A percentile compares a stretch with the other conserved stretches of the same genome.
Conservation (phyloP, 1,140 invertebrate species). For the Drosophila lacertosa region DNA sequence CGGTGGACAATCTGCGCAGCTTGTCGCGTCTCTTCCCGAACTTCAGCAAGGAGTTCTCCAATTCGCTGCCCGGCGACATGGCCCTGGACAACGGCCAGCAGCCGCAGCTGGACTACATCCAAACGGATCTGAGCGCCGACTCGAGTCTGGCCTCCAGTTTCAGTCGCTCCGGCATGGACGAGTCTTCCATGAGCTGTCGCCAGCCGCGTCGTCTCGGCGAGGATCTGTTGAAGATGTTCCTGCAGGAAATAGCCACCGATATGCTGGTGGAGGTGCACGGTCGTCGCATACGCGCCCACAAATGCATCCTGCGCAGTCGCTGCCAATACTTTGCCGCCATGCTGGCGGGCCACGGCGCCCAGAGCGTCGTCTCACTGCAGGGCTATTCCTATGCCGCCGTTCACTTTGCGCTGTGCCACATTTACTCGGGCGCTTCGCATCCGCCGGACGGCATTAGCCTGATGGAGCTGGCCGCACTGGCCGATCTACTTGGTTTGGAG, state of each 20-base stretch:
- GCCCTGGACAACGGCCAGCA: slow-evolving; percentile 52
- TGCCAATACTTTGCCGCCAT: slow-evolving; percentile 96
- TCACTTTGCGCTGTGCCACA: slow-evolving; percentile 95
- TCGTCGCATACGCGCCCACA: slow-evolving; percentile 92
- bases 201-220: slow-evolving; percentile 89
- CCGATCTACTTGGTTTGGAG: slow-evolving; percentile 94
- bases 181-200: slow-evolving; percentile 83
- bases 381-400: slow-evolving; percentile 93
- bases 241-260: slow-evolving; percentile 94
- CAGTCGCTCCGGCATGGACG: slow-evolving; percentile 83
- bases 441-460: slow-evolving; percentile 93
- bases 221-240: slow-evolving; percentile 94
- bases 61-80: slow-evolving; percentile 77
- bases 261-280: slow-evolving; percentile 92
- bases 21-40: slow-evolving; percentile 84
- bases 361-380: slow-evolving; percentile 92
- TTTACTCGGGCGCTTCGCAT: slow-evolving; percentile 94
- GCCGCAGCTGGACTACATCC: slow-evolving; percentile 76
- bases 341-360: slow-evolving; percentile 92
- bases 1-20: slow-evolving; percentile 80
- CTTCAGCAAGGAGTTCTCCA: slow-evolving; percentile 83
- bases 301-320: slow-evolving; percentile 94
- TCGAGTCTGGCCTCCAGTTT: slow-evolving; percentile 82
- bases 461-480: slow-evolving; percentile 92
- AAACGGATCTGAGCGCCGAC: slow-evolving; percentile 76